Evolutionary conservation across 2,797 vertebrate genomes (phyloP).

Genomic region (Peromyscus aztecus): DNA sequence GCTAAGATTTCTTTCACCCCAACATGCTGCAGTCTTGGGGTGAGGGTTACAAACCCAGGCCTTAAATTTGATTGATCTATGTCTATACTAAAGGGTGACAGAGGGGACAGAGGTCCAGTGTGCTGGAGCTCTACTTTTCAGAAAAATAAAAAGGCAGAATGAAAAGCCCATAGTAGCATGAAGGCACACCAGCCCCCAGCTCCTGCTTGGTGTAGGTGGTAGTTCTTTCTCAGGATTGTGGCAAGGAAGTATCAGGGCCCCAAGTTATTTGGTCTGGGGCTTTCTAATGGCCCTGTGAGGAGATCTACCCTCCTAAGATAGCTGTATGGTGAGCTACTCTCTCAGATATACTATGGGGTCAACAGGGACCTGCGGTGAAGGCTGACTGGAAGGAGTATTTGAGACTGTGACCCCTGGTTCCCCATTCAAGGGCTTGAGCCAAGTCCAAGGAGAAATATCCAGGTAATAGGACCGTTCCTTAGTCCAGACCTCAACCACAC

Average conservation of each 20-base stretch:
- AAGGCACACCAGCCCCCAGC: neutral
- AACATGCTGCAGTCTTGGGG: neutral
- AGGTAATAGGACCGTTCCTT: neutral
- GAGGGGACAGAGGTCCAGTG: neutral
- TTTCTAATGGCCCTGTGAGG: neutral
- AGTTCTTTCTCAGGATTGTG: neutral
- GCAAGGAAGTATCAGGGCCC: neutral
- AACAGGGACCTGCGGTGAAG: neutral
- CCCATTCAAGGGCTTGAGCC: neutral
- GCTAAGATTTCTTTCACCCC: neutral
- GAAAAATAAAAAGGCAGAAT: neutral
- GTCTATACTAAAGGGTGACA: neutral
- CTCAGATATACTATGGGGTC: neutral
- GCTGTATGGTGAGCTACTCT: neutral
- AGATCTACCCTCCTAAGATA: neutral
- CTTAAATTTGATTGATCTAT: neutral
- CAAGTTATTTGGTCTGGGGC: neutral
- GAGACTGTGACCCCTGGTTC: neutral
- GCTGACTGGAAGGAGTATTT: neutral
- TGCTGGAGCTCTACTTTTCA: neutral
- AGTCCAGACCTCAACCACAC: neutral
- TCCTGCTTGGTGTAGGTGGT: neutral
- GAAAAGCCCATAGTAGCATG: neutral
- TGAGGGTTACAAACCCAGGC: neutral
- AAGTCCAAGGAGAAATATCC: neutral